phyloP scores from a whole-genome alignment of 2,113 vertebrate species.

The Semnornis frantzii region DNA sequence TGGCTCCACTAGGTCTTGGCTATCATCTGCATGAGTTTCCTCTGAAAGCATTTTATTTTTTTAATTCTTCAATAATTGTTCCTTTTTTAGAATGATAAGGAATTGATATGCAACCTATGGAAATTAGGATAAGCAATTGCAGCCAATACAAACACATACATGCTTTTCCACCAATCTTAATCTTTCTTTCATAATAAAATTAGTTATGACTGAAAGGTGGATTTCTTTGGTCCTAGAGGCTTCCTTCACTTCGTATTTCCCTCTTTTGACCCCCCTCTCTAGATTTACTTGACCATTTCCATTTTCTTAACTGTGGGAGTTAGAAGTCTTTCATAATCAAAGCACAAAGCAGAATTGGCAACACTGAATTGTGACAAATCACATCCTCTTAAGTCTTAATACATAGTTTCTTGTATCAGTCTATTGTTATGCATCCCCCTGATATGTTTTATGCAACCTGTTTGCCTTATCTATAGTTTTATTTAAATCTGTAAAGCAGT shows the following conservation, averaged over 20 bases:
- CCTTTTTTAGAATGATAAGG: not conserved
- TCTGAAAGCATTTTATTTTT: not conserved
- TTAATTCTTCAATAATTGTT: not conserved
- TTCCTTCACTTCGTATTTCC: not conserved
- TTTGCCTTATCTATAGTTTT: not conserved
- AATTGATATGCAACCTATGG: not conserved
- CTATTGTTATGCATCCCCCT: not conserved
- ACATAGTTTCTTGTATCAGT: not conserved
- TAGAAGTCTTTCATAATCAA: not conserved
- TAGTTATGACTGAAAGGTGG: not conserved
- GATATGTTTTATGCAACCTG: not conserved
- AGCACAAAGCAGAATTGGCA: not conserved
- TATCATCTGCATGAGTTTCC: not conserved
- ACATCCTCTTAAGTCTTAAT: not conserved
- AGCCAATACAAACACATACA: fast-evolving
- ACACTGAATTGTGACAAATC: not conserved
- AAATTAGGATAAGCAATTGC: not conserved
- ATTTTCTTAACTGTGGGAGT: not conserved
- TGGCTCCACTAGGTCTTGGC: not conserved
- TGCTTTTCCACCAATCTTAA: not conserved
- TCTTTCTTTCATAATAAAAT: not conserved
- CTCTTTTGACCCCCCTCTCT: not conserved
- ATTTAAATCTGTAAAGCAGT: not conserved
- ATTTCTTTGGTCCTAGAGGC: not conserved
- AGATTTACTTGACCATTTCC: not conserved